Conservation (phyloP, 2,888 invertebrate genomes). For the Tiliacea aurago region DNA sequence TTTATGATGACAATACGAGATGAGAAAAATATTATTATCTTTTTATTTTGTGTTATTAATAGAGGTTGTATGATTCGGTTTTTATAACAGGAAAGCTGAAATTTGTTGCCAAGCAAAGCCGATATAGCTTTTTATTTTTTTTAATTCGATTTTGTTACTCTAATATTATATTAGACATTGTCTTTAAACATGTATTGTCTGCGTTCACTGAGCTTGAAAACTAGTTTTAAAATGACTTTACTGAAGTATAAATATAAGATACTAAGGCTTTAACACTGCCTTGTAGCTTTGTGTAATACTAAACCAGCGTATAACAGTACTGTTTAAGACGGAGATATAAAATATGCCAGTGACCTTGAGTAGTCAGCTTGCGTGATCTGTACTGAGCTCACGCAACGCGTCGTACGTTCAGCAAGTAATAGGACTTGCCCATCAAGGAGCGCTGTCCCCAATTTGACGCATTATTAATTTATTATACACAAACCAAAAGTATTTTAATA, state of each 20-base stretch:
- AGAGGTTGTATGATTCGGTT: conserved; percentile 40
- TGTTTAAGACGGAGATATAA: background rate
- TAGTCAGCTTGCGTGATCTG: too few relatives aligned
- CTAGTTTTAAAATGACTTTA: background rate
- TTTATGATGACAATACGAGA: conserved; percentile 62
- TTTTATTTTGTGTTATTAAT: conserved; percentile 57
- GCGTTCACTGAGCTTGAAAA: background rate
- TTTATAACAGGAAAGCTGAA: conserved; percentile 38
- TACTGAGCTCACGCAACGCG: too few relatives aligned
- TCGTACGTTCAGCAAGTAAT: too few relatives aligned
- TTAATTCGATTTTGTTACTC: background rate
- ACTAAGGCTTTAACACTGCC: background rate
- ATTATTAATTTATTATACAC: too few relatives aligned
- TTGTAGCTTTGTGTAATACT: background rate
- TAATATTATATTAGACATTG: background rate
- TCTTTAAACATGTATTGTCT: background rate
- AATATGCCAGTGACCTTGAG: too few relatives aligned
- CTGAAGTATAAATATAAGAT: background rate
- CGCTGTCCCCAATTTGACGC: too few relatives aligned
- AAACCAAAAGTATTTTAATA: too few relatives aligned
- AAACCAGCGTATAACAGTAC: background rate
- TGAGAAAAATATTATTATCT: conserved; percentile 60
- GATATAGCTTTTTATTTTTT: conserved; percentile 8
- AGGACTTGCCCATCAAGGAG: too few relatives aligned
- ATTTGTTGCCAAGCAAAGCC: conserved; percentile 25